Evolutionary conservation across 92 coral and sea anemone species (phyloP).

Genomic region (Zoanthus sansibaricus): DNA sequence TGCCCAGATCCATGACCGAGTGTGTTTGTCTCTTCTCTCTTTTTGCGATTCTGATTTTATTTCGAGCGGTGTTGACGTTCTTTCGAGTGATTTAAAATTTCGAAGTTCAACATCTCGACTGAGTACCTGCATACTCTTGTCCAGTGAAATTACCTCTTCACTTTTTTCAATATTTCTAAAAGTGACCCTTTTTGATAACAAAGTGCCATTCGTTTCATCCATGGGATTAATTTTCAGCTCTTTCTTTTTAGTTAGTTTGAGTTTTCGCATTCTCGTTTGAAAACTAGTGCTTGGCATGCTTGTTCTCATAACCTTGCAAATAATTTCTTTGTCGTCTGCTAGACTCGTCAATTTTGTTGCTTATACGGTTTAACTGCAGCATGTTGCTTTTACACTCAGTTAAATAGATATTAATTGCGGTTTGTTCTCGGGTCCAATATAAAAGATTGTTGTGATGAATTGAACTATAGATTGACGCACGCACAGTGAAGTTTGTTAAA

Average conservation of each 20-base stretch:
- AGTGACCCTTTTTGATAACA: background rate
- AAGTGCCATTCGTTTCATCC: background rate
- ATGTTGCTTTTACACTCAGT: background rate
- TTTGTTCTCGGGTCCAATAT: background rate
- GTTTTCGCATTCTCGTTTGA: conserved; percentile 6
- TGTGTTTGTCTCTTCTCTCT: background rate
- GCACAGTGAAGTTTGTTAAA: background rate
- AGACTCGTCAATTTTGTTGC: background rate
- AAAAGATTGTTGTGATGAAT: background rate
- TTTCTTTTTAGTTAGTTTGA: background rate
- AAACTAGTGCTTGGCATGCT: background rate
- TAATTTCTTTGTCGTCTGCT: background rate
- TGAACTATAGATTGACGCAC: conserved; percentile 2
- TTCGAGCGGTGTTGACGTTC: background rate
- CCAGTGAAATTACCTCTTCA: background rate
- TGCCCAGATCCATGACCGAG: conserved; percentile 26
- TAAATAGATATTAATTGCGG: background rate
- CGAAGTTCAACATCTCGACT: background rate
- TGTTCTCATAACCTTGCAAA: background rate
- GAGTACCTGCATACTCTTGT: background rate
- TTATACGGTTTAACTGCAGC: background rate
- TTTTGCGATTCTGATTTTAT: background rate
- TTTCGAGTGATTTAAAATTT: conserved; percentile 3
- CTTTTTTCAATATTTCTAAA: background rate
- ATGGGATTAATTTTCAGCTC: background rate